phyloP scores from a whole-genome alignment of 2,797 vertebrate genomes.

The Glossophaga mutica region DNA sequence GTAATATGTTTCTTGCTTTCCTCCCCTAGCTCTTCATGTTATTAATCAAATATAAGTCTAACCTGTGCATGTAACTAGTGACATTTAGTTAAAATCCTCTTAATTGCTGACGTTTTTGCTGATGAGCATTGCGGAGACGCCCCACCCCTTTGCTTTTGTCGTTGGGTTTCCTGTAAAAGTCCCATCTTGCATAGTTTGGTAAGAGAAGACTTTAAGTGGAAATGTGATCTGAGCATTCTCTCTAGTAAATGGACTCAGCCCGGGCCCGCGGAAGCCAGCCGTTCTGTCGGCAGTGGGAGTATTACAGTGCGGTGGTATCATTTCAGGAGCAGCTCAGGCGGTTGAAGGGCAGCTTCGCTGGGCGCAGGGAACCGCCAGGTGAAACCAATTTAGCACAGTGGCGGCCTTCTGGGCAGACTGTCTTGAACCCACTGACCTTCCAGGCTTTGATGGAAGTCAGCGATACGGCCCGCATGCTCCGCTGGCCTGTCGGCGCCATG shows the following conservation, averaged over 20 bases:
- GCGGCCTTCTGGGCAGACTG: conserved; percentile 58
- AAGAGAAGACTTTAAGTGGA: conserved; percentile 75
- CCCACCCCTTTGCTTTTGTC: not conserved
- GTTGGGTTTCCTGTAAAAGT: conserved; percentile 67
- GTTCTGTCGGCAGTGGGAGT: conserved; percentile 65
- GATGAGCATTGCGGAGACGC: not conserved
- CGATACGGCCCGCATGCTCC: fast-evolving
- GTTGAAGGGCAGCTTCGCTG: conserved; percentile 71
- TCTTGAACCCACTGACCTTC: not conserved
- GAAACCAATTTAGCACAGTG: conserved; percentile 69
- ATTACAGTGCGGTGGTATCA: conserved; percentile 38
- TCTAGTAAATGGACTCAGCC: conserved; percentile 78
- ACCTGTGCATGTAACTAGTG: too few relatives aligned
- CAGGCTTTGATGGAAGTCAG: not conserved
- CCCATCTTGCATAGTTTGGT: conserved; percentile 76
- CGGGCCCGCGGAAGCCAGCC: conserved; percentile 71
- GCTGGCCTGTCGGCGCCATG: not conserved
- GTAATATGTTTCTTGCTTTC: not conserved
- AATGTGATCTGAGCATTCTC: conserved; percentile 70
- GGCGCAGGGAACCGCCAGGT: not conserved
- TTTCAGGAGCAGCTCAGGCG: conserved; percentile 57
- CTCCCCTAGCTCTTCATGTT: not conserved
- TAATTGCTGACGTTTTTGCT: conserved; percentile 22
- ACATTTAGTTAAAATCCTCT: not conserved
- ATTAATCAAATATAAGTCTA: not conserved